Evolutionary conservation across 1,140 invertebrate genomes (phyloP), one percentile per base, ranked within the genome.

Genomic region (Apolygus lucorum): DNA sequence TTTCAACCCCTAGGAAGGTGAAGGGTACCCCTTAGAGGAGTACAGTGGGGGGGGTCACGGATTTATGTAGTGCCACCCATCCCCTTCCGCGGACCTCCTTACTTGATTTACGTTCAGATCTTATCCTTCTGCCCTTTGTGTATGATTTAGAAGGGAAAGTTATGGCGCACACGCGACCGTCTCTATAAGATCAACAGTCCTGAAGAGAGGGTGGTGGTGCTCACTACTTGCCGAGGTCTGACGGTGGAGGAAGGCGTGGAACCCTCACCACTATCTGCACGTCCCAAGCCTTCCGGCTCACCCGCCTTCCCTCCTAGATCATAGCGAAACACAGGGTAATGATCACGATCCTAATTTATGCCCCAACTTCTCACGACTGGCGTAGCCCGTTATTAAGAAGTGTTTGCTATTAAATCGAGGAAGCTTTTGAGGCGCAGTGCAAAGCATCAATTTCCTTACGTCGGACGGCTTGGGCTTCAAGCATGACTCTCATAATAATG

Each of bases 181-280:
- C 54, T 59, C 54, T 59, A 59, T 59, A 59, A 59, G 54, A 59
- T 59, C 54, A 59, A 59, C 54, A 59, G 54, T 59, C 54, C 54
- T 59, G 22, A 59, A 24, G 54, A 17, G 34, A 11, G 8, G 8
- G 8, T 8, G 34, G 34, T 8, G 34, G 8, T 49, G 8, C 34
- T 49, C 8, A 11, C 34, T 49, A 8, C 34, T 49, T 49, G n/a
- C n/a, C n/a, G n/a, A n/a, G n/a, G n/a, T n/a, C n/a, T n/a, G n/a
- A n/a, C n/a, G n/a, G n/a, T n/a, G n/a, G n/a, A n/a, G n/a, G n/a
- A n/a, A n/a, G n/a, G n/a, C n/a, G n/a, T n/a, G n/a, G n/a, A n/a
- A n/a, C n/a, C n/a, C n/a, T n/a, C n/a, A n/a, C n/a, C n/a, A n/a
- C n/a, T n/a, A n/a, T n/a, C n/a, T n/a, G n/a, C n/a, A n/a, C n/a